phyloP scores from a whole-genome alignment of 1,140 invertebrate genomes.

The Philaenus spumarius region DNA sequence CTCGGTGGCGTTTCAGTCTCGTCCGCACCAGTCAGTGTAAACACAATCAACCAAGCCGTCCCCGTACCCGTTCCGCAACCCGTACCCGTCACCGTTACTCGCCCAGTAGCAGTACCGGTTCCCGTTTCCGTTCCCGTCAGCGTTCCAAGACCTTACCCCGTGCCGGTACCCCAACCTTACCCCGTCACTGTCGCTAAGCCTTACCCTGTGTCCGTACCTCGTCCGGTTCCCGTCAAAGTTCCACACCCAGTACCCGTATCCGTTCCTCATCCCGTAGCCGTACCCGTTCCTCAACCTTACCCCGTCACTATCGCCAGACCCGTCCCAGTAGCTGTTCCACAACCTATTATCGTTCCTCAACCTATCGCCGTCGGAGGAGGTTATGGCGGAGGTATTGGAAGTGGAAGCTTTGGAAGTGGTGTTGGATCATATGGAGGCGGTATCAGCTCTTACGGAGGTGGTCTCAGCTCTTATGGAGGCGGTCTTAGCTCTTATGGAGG shows the following conservation, averaged over 20 bases:
- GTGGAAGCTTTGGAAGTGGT: not conserved
- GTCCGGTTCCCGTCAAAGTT: slow-evolving; percentile 19
- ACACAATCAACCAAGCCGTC: slow-evolving; percentile 17
- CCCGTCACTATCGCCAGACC: slow-evolving; percentile 23
- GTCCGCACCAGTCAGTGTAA: slow-evolving; percentile 4
- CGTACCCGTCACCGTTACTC: slow-evolving; percentile 20
- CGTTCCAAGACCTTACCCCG: slow-evolving; percentile 24
- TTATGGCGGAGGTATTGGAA: not conserved
- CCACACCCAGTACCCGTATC: slow-evolving; percentile 25
- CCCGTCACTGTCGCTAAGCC: slow-evolving; percentile 17
- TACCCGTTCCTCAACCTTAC: slow-evolving; percentile 23
- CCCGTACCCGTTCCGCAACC: slow-evolving; percentile 19
- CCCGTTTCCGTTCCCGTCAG: slow-evolving; percentile 20
- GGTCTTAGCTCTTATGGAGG: not conserved
- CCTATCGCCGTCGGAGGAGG: slow-evolving; percentile 45
- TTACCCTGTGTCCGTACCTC: slow-evolving; percentile 20
- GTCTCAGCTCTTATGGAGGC: no score
- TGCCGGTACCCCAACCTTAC: slow-evolving; percentile 26
- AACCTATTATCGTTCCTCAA: slow-evolving; percentile 48
- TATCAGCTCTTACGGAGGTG: no score
- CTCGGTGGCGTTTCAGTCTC: not conserved
- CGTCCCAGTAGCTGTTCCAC: slow-evolving; percentile 13
- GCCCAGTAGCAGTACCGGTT: slow-evolving; percentile 21
- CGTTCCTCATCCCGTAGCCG: slow-evolving; percentile 16
- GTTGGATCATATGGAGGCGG: not conserved